phyloP scores from a whole-genome alignment of 2,113 vertebrate species.

The Arothron firmamentum region DNA sequence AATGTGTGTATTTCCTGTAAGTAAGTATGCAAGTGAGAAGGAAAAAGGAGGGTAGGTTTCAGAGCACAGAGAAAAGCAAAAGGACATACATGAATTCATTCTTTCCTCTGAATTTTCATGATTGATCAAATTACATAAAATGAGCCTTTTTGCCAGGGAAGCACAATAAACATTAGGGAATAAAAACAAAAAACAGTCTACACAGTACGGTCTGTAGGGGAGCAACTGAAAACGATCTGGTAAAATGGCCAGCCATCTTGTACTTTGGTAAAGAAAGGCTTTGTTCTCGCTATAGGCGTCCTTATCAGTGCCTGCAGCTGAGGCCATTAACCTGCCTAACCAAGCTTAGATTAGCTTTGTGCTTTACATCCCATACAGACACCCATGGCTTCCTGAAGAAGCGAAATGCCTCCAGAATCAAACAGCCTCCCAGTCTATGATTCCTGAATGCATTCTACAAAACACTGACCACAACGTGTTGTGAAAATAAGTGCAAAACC shows the following conservation, averaged over 20 bases:
- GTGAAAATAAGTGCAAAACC: too few species aligned
- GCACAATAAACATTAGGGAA: background rate
- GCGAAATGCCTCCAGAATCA: background rate
- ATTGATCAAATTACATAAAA: background rate
- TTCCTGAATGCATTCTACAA: too few species aligned
- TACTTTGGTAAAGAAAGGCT: constrained; percentile 49
- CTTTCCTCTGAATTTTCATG: constrained; percentile 18
- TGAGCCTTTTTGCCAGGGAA: background rate
- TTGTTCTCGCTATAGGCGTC: constrained; percentile 34
- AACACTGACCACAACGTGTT: too few species aligned
- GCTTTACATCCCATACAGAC: constrained; percentile 34
- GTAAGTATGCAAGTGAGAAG: constrained; percentile 30
- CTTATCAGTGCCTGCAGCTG: constrained; percentile 64
- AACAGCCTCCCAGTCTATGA: background rate
- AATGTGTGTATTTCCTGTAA: constrained; percentile 33
- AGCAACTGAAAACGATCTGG: constrained; percentile 43
- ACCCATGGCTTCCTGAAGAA: background rate
- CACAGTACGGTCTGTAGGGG: constrained; percentile 37
- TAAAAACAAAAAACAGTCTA: constrained; percentile 21
- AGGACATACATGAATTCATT: constrained; percentile 4
- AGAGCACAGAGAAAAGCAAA: constrained; percentile 3
- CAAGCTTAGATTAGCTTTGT: constrained; percentile 51
- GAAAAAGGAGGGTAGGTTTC: background rate
- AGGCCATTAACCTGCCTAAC: constrained; percentile 55
- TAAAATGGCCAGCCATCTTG: constrained; percentile 53